Percentiles rank a stretch among this genome's conserved stretches.
Evolutionary conservation across 2,888 invertebrate genomes (phyloP).

Genomic region (Himalopsyche kuldschensis): DNA sequence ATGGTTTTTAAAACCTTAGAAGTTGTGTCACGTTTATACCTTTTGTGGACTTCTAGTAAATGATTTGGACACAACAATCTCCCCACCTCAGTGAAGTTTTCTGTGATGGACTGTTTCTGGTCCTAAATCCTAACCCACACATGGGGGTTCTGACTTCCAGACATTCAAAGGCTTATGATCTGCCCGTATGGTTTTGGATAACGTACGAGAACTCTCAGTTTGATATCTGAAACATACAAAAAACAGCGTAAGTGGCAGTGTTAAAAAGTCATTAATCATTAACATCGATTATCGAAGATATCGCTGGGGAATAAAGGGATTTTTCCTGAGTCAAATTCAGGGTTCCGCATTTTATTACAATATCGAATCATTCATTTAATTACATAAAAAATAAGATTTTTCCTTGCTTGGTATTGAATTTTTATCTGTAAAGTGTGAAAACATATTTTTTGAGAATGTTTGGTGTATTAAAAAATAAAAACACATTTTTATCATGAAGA

Average conservation of each 20-base stretch:
- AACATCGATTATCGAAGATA: too few relatives aligned
- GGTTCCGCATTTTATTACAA: too few relatives aligned
- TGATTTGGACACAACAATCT: slow-evolving; percentile 72
- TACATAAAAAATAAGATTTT: too few relatives aligned
- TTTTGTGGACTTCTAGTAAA: slow-evolving; percentile 39
- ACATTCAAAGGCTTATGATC: slow-evolving; percentile 45
- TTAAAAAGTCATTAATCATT: background rate
- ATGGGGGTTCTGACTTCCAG: slow-evolving; percentile 68
- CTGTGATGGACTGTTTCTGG: slow-evolving; percentile 95
- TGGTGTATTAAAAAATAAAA: too few relatives aligned
- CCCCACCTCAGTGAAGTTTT: slow-evolving; percentile 96
- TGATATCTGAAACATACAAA: background rate
- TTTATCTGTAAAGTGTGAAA: too few relatives aligned
- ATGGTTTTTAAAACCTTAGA: background rate
- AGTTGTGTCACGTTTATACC: background rate
- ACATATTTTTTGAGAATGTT: too few relatives aligned
- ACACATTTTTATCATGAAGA: too few relatives aligned
- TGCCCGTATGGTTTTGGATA: slow-evolving; percentile 34
- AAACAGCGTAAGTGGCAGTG: background rate
- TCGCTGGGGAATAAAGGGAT: too few relatives aligned
- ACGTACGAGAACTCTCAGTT: background rate
- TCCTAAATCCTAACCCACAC: slow-evolving; percentile 94
- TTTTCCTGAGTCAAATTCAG: too few relatives aligned
- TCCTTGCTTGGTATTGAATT: too few relatives aligned
- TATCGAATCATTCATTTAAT: too few relatives aligned